Conservation (phyloP, 2,888 invertebrate genomes). For the Troglohyphantes excavatus region DNA sequence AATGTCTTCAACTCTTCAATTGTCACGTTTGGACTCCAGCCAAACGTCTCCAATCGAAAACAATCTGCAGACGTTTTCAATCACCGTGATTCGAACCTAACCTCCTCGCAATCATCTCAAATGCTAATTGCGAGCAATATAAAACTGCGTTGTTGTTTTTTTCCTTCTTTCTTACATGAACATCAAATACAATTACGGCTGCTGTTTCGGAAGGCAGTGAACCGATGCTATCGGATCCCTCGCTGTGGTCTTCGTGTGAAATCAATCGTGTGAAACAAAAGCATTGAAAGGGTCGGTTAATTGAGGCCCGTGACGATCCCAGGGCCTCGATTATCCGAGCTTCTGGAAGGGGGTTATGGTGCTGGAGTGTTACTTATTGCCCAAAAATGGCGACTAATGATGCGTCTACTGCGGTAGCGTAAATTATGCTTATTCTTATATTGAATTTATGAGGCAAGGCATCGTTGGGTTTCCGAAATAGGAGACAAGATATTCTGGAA, state of each 20-base stretch:
- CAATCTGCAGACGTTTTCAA: background rate
- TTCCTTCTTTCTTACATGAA: background rate
- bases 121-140: background rate
- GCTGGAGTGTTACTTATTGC: background rate
- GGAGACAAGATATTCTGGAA: too few species aligned
- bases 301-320: conserved; percentile 12
- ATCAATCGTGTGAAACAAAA: conserved; percentile 58
- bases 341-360: background rate
- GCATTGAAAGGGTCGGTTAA: conserved; percentile 33
- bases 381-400: background rate
- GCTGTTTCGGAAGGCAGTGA: conserved; percentile 17
- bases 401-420: background rate
- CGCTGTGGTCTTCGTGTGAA: conserved; percentile 36
- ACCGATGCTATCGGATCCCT: conserved; percentile 30
- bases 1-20: background rate
- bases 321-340: background rate
- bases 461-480: background rate
- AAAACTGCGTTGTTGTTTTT: background rate
- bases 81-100: background rate
- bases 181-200: background rate
- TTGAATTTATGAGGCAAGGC: background rate
- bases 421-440: background rate
- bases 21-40: background rate
- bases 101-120: too few species aligned
- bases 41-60: background rate